These are phyloP conservation scores for Athetis lepigone DNA, from an alignment of 2,888 invertebrate species.

Conservation along the genomic window DNA sequence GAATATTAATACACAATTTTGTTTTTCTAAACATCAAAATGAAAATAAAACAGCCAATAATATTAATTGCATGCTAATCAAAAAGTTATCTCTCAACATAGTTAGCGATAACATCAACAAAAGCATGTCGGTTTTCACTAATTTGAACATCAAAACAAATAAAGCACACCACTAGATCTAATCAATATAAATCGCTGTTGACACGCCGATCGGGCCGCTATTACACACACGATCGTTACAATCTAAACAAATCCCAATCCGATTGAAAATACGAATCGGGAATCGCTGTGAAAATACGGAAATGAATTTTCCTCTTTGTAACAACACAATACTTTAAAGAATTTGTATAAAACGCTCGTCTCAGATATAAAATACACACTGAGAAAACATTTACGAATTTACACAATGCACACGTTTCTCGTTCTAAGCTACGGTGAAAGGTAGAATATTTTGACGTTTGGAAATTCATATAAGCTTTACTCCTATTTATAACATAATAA, in stretches of 20 bases:
- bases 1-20: too few species aligned
- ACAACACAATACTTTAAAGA: conserved; percentile 28
- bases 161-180: not conserved
- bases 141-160: not conserved
- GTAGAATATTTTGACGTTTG: not conserved
- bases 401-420: not conserved
- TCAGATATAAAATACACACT: conserved; percentile 14
- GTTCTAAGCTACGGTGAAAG: too few species aligned
- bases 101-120: not conserved
- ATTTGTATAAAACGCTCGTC: conserved; percentile 27
- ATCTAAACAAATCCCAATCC: conserved; percentile 31
- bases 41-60: too few species aligned
- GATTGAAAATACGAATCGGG: conserved; percentile 19
- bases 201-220: not conserved
- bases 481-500: too few species aligned
- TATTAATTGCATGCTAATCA: too few species aligned
- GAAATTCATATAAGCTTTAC: too few species aligned
- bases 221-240: conserved; percentile 8
- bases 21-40: too few species aligned
- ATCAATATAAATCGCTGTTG: conserved; percentile 2
- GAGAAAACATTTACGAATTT: not conserved
- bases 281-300: conserved; percentile 14
- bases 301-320: conserved; percentile 39
- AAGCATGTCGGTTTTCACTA: not conserved
- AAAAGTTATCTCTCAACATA: too few species aligned